Conservation (phyloP, 2,888 invertebrate genomes). For the Folsomia manolachei region DNA sequence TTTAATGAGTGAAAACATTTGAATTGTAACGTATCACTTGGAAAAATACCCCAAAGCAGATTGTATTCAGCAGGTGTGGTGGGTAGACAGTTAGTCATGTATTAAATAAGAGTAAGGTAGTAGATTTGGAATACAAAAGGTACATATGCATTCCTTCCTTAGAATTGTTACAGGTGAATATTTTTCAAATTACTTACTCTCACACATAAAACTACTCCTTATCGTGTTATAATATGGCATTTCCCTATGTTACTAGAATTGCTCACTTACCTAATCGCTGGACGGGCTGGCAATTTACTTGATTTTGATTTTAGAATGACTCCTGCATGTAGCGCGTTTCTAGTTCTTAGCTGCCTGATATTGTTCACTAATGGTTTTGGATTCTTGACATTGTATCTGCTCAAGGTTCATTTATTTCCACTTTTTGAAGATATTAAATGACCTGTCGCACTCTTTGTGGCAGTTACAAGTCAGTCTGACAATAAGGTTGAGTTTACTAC, state of each 20-base stretch:
- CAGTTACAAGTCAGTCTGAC: slow-evolving; percentile 19
- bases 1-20: slow-evolving; percentile 16
- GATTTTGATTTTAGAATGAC: background rate
- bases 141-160: no score
- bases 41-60: background rate
- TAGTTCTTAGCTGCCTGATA: background rate
- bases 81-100: no score
- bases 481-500: slow-evolving; percentile 6
- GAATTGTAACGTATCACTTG: background rate
- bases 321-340: background rate
- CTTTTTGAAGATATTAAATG: slow-evolving; percentile 25
- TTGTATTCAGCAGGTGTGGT: background rate
- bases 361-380: slow-evolving; percentile 12
- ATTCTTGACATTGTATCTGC: slow-evolving; percentile 16
- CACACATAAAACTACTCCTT: background rate
- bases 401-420: slow-evolving; percentile 24
- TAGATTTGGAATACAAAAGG: background rate
- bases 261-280: background rate
- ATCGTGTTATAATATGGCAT: background rate
- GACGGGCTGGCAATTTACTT: background rate
- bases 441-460: slow-evolving; percentile 28
- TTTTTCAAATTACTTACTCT: background rate
- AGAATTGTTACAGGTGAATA: background rate
- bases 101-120: no score
- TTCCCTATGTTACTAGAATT: background rate